Evolutionary conservation across 2,113 vertebrate species (phyloP), one percentile per base, ranked within the genome.

Genomic region (Cyprinus carpio): DNA sequence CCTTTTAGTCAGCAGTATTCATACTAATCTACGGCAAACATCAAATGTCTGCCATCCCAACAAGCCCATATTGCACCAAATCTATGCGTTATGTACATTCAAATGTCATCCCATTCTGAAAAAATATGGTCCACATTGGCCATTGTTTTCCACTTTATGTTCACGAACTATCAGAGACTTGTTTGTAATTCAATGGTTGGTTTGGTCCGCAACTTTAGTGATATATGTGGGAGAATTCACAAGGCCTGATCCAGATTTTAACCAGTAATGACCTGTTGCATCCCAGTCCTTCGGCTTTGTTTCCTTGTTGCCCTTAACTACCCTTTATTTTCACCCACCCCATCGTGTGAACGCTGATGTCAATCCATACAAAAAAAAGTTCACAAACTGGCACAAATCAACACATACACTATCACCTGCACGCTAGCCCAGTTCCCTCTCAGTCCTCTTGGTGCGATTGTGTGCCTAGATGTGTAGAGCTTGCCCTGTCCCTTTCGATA

Each of bases 251-350:
- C 51, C 31, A 60, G 49, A 80, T 67, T 65, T 72, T 80, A 72
- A 80, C 76, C 84, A 81, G 54, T 75, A 69, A 86, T 86, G 84
- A 86, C 84, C 84, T 64, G 37, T 75, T 81, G n/a, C n/a, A n/a
- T n/a, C n/a, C 62, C 78, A 78, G 51, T 58, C n/a, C n/a, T n/a
- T n/a, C n/a, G n/a, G n/a, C n/a, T n/a, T n/a, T n/a, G n/a, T n/a
- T n/a, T n/a, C n/a, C n/a, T n/a, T n/a, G n/a, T n/a, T n/a, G n/a
- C n/a, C n/a, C n/a, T n/a, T n/a, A n/a, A n/a, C n/a, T n/a, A n/a
- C n/a, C n/a, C n/a, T n/a, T n/a, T n/a, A n/a, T n/a, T n/a, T n/a
- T n/a, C n/a, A n/a, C n/a, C n/a, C n/a, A n/a, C n/a, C n/a, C n/a
- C n/a, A n/a, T n/a, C n/a, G n/a, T n/a, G n/a, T n/a, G n/a, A n/a